phyloP scores from a whole-genome alignment of 1,140 invertebrate species.

The Pachyrhynchus sulphureomaculatus region DNA sequence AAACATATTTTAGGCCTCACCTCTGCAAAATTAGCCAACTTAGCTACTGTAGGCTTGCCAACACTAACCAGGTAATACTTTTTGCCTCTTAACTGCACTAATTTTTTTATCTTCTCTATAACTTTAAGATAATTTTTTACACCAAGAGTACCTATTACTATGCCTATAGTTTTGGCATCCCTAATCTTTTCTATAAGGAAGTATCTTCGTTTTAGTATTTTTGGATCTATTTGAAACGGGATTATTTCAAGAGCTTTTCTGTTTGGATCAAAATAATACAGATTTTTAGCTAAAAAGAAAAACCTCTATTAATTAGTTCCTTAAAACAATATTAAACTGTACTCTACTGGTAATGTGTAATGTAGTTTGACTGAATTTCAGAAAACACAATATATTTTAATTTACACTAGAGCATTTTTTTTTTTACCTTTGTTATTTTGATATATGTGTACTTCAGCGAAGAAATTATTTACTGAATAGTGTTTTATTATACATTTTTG shows the following conservation, averaged over 20 bases:
- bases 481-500: too few relatives aligned
- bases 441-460: too few relatives aligned
- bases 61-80: conserved; percentile 90
- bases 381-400: background rate
- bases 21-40: conserved; percentile 91
- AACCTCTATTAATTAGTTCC: too few relatives aligned
- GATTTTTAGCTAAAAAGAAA: conserved; percentile 50
- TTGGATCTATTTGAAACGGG: conserved; percentile 53
- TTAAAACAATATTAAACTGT: too few relatives aligned
- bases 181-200: conserved; percentile 86
- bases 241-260: conserved; percentile 46
- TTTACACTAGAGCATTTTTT: too few relatives aligned
- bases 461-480: too few relatives aligned
- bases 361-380: background rate
- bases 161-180: conserved; percentile 83
- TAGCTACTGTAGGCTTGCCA: conserved; percentile 88
- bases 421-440: too few relatives aligned
- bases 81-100: conserved; percentile 74
- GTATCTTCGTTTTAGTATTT: conserved; percentile 74
- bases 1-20: conserved; percentile 55
- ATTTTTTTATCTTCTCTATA: conserved; percentile 71
- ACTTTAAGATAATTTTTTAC: conserved; percentile 78
- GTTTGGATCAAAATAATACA: conserved; percentile 55
- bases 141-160: conserved; percentile 85
- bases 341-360: conserved; percentile 1